phyloP scores from a whole-genome alignment of 2,797 vertebrate genomes.

The Catostomus latipinnis region DNA sequence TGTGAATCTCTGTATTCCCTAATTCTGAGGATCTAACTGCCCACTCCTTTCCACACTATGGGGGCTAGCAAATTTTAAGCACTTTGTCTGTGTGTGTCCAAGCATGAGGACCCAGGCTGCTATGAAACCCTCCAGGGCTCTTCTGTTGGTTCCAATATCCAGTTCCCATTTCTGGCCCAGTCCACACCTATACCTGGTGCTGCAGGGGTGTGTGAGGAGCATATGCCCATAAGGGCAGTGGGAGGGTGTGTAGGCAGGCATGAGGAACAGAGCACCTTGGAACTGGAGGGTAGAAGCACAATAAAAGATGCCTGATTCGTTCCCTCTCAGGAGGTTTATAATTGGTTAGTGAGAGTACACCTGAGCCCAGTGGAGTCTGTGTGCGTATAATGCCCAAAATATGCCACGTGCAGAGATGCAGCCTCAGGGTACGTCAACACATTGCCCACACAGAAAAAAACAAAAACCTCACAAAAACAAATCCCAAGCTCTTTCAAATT shows the following conservation, averaged over 20 bases:
- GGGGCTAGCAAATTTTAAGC: constrained; percentile 21
- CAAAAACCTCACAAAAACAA: constrained; percentile 17
- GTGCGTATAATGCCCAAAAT: constrained; percentile 67
- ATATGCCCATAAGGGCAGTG: constrained; percentile 32
- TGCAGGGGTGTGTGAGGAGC: constrained; percentile 2
- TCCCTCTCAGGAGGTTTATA: constrained; percentile 58
- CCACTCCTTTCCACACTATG: not conserved
- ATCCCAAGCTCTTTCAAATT: not conserved
- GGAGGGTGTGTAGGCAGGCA: constrained; percentile 25
- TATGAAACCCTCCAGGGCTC: constrained; percentile 29
- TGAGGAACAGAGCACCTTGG: constrained; percentile 6
- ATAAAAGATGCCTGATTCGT: constrained; percentile 34
- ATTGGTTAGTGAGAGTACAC: constrained; percentile 60
- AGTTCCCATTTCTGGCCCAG: constrained; percentile 15
- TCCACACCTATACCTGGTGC: constrained; percentile 26
- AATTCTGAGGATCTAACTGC: not conserved
- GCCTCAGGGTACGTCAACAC: constrained; percentile 22
- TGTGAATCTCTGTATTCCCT: not conserved
- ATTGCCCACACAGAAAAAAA: constrained; percentile 21
- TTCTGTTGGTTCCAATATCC: constrained; percentile 30
- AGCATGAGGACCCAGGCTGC: constrained; percentile 24
- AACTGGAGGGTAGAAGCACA: constrained; percentile 24
- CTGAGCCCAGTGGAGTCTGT: constrained; percentile 54
- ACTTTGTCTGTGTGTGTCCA: constrained; percentile 17
- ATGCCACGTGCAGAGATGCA: constrained; percentile 60